Base-by-base conservation (phyloP, 2,888 invertebrate genomes). In the Altica lythri region DNA sequence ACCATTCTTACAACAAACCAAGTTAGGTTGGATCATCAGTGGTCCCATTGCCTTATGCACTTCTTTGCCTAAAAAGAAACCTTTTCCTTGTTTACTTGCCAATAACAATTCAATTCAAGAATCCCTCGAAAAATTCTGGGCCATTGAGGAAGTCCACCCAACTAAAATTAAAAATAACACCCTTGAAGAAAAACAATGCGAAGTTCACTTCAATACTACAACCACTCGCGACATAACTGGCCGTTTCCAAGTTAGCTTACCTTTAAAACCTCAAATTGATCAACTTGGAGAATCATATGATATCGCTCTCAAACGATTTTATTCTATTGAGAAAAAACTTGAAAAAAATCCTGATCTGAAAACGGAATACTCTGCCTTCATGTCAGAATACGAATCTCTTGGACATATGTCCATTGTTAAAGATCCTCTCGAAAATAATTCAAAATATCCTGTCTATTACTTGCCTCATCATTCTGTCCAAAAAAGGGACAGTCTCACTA, bases 401-500 rank as follows among this genome's bases (percentile, higher is more conserved):
- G 34, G 34, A 5, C 34, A 34, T 16, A 34, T 34, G 34, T 6
- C n/a, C 6, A n/a, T n/a, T 9, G 9, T 2, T n/a, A n/a, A 34
- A 12, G 14, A 13, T 9, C 5, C 25, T 5, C 5, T 25, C 5
- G 25, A 25, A 6, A 25, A 25, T 25, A 6, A 6, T 25, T 6
- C 8, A 8, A 8, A 25, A 25, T 9, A 25, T 16, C 38, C n/a
- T 14, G 14, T 29, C 16, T 43, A 43, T 43, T 43, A 27, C 55
- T 54, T 53, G 64, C 65, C 68, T 2, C 68, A 69, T 52, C 67
- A 69, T 49, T 59, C 54, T 6, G 66, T 69, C 2, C 8, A 60
- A 9, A 64, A 62, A 49, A 52, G 61, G 32, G 22, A 29, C 10
- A 62, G 59, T 19, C n/a, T 45, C 2, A 69, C 67, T 3, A 68